phyloP scores from a whole-genome alignment of 2,797 vertebrate species.

The Gouania willdenowi region DNA sequence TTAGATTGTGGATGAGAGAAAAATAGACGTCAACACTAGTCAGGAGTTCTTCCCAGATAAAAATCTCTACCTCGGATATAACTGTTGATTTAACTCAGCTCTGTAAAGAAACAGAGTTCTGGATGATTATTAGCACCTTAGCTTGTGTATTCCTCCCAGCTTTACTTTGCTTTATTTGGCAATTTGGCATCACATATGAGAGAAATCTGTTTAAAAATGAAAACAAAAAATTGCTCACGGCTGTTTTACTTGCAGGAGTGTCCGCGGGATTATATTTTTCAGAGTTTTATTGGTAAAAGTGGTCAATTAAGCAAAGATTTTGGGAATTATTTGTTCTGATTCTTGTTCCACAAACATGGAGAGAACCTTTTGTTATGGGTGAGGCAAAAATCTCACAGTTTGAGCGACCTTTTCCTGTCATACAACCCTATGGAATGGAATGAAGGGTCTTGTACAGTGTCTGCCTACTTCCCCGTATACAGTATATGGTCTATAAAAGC shows the following conservation, averaged over 20 bases:
- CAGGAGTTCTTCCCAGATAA: conserved; percentile 4
- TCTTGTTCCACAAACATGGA: conserved; percentile 22
- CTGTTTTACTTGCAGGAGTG: conserved; percentile 41
- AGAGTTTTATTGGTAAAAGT: conserved; percentile 8
- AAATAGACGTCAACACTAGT: no score
- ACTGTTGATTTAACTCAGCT: conserved; percentile 28
- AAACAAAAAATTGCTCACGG: conserved; percentile 42
- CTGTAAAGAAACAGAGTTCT: conserved; percentile 39
- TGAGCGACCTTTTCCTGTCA: conserved; percentile 1
- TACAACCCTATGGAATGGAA: no score
- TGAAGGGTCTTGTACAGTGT: no score
- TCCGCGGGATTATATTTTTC: conserved; percentile 26
- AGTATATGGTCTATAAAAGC: no score
- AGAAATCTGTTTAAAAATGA: conserved; percentile 43
- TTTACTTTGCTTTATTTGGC: conserved; percentile 53
- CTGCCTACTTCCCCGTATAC: no score
- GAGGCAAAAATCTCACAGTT: conserved; percentile 38
- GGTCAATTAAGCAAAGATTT: conserved; percentile 23
- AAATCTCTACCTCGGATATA: conserved; percentile 6
- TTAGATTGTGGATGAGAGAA: no score
- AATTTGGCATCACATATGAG: conserved; percentile 37
- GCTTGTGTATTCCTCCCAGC: conserved; percentile 28
- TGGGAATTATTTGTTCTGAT: conserved; percentile 45
- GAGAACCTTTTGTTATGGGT: conserved; percentile 19
- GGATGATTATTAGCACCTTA: conserved; percentile 49